phyloP scores from a whole-genome alignment of 1,140 invertebrate genomes.

The Carposina sasakii region DNA sequence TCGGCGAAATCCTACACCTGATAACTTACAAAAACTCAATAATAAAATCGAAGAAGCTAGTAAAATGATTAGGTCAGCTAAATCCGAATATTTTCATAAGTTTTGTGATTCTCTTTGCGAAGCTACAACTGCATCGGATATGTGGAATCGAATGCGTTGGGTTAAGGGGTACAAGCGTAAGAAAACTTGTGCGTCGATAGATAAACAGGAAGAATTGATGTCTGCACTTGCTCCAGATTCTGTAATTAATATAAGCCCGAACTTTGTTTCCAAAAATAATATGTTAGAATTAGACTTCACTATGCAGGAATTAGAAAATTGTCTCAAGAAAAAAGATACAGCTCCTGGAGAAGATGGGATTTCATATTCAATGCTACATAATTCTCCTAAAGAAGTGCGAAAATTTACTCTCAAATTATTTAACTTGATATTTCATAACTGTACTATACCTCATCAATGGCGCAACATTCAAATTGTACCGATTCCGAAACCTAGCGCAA shows the following conservation, averaged over 20 bases:
- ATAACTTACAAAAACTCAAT: background rate
- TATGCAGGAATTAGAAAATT: background rate
- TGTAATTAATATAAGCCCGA: background rate
- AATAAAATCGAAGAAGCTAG: background rate
- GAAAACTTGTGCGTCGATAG: background rate
- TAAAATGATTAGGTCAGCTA: background rate
- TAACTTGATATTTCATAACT: background rate
- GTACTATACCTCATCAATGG: background rate
- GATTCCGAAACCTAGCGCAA: background rate
- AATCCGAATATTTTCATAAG: background rate
- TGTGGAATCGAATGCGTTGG: conserved; percentile 8
- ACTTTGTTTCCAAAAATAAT: background rate
- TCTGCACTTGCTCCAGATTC: background rate
- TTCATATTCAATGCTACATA: conserved; percentile 6
- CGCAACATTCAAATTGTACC: background rate
- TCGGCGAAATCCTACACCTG: conserved; percentile 3
- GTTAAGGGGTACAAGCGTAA: background rate
- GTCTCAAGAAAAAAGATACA: conserved; percentile 3
- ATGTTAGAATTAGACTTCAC: background rate
- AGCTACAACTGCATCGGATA: background rate
- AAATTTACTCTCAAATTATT: background rate
- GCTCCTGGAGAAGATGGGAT: conserved; percentile 3
- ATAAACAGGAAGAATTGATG: background rate
- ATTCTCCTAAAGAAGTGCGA: background rate
- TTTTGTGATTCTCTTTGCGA: background rate